A percentile compares a stretch with the other conserved stretches of the same genome.
These are phyloP conservation scores for Phengaris alcon DNA, from an alignment of 2,888 invertebrate species.

Conservation along the genomic window DNA sequence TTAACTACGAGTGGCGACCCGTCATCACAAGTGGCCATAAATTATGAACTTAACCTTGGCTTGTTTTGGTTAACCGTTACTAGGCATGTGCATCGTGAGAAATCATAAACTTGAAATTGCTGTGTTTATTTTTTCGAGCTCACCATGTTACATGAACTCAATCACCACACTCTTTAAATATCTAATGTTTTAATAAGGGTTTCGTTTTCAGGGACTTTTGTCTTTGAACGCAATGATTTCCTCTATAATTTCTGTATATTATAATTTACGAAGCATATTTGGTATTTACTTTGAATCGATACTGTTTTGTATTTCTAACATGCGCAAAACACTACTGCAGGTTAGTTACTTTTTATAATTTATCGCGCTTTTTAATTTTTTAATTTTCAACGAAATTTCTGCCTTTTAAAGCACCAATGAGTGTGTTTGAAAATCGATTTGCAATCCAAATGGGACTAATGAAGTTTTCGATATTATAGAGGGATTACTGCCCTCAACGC, in stretches of 20 bases:
- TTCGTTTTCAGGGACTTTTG: too few relatives aligned
- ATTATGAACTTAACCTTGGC: slow-evolving; percentile 75
- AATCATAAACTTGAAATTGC: slow-evolving; percentile 42
- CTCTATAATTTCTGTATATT: too few relatives aligned
- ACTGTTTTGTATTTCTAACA: too few relatives aligned
- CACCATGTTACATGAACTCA: slow-evolving; percentile 2
- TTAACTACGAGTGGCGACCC: slow-evolving; percentile 46
- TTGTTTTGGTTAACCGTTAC: slow-evolving; percentile 69
- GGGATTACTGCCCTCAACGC: slow-evolving; percentile 36
- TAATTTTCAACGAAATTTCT: background rate
- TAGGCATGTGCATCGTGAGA: slow-evolving; percentile 70
- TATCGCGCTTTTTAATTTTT: background rate
- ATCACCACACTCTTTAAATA: background rate
- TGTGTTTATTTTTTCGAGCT: slow-evolving; percentile 26
- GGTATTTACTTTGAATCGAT: too few relatives aligned
- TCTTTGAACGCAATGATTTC: too few relatives aligned
- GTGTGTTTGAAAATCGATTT: slow-evolving; percentile 47
- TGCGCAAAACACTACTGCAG: too few relatives aligned
- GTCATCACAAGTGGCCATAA: slow-evolving; percentile 73
- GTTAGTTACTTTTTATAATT: background rate
- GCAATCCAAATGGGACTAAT: slow-evolving; percentile 45
- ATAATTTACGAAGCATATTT: too few relatives aligned
- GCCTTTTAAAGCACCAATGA: background rate
- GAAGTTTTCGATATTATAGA: slow-evolving; percentile 50
- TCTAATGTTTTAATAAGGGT: too few relatives aligned